Percentiles rank a stretch among this genome's conserved stretches.
phyloP scores from a whole-genome alignment of 2,113 vertebrate genomes.

The Notothenia rossii region DNA sequence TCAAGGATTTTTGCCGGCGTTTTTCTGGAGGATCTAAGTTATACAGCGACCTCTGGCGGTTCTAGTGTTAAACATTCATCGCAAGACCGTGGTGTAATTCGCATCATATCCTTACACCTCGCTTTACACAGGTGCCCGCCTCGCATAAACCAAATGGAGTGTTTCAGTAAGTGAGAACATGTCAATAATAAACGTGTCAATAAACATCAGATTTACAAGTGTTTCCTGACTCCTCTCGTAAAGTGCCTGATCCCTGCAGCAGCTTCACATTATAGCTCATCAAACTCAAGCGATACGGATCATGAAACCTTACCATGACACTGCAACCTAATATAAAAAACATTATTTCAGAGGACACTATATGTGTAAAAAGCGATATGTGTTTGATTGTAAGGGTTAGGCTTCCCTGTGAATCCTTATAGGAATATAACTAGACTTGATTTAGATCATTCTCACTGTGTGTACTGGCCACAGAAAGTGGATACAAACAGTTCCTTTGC shows the following conservation, averaged over 20 bases:
- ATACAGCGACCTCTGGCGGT: no score
- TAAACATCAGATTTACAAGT: constrained; percentile 65
- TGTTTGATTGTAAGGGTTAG: neutral
- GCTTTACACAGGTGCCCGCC: no score
- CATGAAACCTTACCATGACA: neutral
- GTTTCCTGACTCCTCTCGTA: constrained; percentile 38
- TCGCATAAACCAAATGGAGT: no score
- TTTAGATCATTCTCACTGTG: constrained; percentile 13
- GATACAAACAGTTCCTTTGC: constrained; percentile 32
- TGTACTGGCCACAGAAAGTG: neutral
- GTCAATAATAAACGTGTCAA: constrained; percentile 13
- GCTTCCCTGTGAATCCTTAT: neutral
- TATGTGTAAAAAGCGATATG: neutral
- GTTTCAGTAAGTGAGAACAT: no score
- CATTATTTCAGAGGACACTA: neutral
- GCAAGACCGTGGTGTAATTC: no score
- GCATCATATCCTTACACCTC: no score
- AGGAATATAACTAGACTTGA: neutral
- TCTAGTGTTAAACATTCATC: no score
- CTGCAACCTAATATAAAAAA: no score
- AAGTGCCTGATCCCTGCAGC: constrained; percentile 21
- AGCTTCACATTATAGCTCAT: constrained; percentile 19
- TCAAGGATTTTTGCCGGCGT: no score
- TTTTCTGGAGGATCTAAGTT: no score
- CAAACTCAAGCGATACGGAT: constrained; percentile 17